Conservation (phyloP, 92 coral and sea anemone genomes). For the Anthopleura xanthogrammica region DNA sequence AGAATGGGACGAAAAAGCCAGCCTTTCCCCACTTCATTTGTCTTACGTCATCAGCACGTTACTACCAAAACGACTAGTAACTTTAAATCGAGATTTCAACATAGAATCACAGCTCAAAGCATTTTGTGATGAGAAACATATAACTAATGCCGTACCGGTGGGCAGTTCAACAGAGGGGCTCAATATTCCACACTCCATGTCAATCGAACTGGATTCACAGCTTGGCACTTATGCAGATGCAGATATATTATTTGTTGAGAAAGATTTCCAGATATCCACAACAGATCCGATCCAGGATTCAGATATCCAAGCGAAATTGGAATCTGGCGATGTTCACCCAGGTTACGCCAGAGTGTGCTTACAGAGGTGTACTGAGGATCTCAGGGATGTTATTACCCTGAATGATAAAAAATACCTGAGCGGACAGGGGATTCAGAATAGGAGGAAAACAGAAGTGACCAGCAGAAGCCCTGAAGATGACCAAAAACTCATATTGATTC, state of each 20-base stretch:
- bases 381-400: constrained; percentile 23
- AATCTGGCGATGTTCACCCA: constrained; percentile 30
- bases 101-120: constrained; percentile 45
- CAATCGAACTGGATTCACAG: constrained; percentile 24
- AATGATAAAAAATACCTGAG: constrained; percentile 40
- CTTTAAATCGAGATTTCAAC: constrained; percentile 44
- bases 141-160: constrained; percentile 36
- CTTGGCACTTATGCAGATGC: constrained; percentile 27
- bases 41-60: constrained; percentile 38
- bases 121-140: constrained; percentile 38
- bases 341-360: constrained; percentile 39
- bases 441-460: constrained; percentile 7
- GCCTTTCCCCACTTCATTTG: constrained; percentile 37
- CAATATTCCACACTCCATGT: constrained; percentile 40
- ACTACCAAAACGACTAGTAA: constrained; percentile 34
- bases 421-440: constrained; percentile 31
- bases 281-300: constrained; percentile 24
- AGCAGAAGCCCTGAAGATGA: constrained; percentile 26
- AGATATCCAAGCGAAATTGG: constrained; percentile 39
- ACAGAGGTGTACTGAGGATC: constrained; percentile 24
- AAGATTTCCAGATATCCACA: constrained; percentile 34
- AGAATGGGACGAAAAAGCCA: constrained; percentile 46
- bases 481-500: constrained; percentile 21
- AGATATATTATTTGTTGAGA: constrained; percentile 17
- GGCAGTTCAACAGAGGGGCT: constrained; percentile 46